These are phyloP conservation scores for Chrysomela aeneicollis DNA, from an alignment of 2,888 invertebrate species.

Conservation along the genomic window DNA sequence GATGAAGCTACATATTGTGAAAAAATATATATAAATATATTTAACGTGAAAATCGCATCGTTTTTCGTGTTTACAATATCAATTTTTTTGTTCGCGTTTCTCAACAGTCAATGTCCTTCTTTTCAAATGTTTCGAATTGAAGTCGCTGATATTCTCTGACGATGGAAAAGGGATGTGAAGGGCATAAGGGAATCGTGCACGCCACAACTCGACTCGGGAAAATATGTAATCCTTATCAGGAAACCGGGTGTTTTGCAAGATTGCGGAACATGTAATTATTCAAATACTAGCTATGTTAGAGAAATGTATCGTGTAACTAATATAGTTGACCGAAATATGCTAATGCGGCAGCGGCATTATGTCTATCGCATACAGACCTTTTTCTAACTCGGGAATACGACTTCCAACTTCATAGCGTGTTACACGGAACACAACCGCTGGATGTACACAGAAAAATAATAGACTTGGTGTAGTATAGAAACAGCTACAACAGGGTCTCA, in stretches of 20 bases:
- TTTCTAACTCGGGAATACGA: constrained; percentile 27
- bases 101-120: too few species aligned
- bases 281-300: constrained; percentile 29
- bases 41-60: too few species aligned
- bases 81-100: too few species aligned
- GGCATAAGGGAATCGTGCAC: too few species aligned
- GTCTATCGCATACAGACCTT: constrained; percentile 39
- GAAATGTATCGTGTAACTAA: constrained; percentile 33
- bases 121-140: too few species aligned
- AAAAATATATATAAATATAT: too few species aligned
- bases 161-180: too few species aligned
- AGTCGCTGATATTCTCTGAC: too few species aligned
- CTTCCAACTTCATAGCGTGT: constrained; percentile 31
- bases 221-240: constrained; percentile 29
- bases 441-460: background rate
- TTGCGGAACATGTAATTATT: constrained; percentile 32
- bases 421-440: constrained; percentile 33
- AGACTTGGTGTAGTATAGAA: background rate
- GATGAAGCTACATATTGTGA: too few species aligned
- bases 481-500: too few species aligned
- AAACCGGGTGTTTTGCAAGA: constrained; percentile 28
- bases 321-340: constrained; percentile 37
- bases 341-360: constrained; percentile 38
- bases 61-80: too few species aligned
- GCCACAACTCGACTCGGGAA: background rate